These are phyloP conservation scores for Tapirus indicus DNA, from an alignment of 2,797 vertebrate genomes.

Conservation along the genomic window DNA sequence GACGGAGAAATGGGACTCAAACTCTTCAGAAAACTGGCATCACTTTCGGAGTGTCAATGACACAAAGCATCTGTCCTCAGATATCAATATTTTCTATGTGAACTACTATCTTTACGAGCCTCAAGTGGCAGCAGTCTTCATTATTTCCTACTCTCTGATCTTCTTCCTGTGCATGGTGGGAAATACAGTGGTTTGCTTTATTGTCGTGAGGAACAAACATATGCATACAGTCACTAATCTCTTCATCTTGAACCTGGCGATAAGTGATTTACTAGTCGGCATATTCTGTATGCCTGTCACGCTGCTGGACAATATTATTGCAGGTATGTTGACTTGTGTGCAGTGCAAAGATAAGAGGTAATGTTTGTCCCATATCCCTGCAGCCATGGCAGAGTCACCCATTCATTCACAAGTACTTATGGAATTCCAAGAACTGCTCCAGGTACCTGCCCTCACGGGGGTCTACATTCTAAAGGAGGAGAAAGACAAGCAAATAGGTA, in stretches of 20 bases:
- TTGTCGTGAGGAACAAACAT: conserved; percentile 92
- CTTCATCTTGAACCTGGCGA: conserved; percentile 96
- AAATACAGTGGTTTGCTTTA: conserved; percentile 94
- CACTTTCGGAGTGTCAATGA: conserved; percentile 71
- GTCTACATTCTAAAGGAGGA: background rate
- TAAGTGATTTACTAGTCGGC: conserved; percentile 96
- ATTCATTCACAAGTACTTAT: background rate
- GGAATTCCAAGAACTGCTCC: background rate
- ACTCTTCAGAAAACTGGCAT: conserved; percentile 87
- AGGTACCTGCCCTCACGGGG: background rate
- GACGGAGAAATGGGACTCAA: conserved; percentile 86
- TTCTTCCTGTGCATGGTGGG: conserved; percentile 96
- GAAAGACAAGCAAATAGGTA: background rate
- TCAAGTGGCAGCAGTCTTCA: conserved; percentile 92
- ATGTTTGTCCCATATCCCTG: background rate
- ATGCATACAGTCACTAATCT: conserved; percentile 96
- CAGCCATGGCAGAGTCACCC: accelerated
- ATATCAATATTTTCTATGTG: conserved; percentile 92
- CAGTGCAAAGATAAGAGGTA: background rate
- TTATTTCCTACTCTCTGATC: conserved; percentile 95
- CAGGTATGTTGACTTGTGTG: conserved; percentile 89
- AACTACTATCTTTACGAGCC: conserved; percentile 95
- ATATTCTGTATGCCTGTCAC: conserved; percentile 98
- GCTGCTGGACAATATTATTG: conserved; percentile 96
- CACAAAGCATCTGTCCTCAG: conserved; percentile 77